phyloP scores from a whole-genome alignment of 2,888 invertebrate genomes.

The Brenthis daphne region DNA sequence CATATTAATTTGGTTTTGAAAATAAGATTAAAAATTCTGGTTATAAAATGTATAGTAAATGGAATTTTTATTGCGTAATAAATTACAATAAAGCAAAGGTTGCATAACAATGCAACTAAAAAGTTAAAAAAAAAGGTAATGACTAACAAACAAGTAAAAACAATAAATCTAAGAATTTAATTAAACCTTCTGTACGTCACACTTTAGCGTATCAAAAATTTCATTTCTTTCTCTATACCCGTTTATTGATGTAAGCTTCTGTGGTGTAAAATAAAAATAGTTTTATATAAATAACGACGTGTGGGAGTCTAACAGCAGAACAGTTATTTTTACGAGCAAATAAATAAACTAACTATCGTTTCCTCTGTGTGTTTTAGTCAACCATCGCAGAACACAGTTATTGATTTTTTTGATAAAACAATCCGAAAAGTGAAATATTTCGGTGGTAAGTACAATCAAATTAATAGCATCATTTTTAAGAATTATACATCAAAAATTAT shows the following conservation, averaged over 20 bases:
- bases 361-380: conserved; percentile 2
- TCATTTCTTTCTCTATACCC: not conserved
- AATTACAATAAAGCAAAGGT: no score
- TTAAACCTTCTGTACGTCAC: not conserved
- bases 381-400: not conserved
- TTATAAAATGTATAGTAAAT: no score
- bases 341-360: conserved; percentile 17
- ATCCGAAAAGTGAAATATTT: not conserved
- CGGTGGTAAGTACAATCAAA: not conserved
- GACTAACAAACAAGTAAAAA: no score
- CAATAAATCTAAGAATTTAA: no score
- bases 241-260: conserved; percentile 35
- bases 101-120: no score
- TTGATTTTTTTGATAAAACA: not conserved
- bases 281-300: conserved; percentile 16
- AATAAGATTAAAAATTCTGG: no score
- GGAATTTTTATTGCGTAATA: no score
- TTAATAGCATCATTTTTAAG: not conserved
- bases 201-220: not conserved
- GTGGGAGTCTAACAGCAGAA: conserved; percentile 13
- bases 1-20: no score
- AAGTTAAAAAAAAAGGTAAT: no score
- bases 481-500: not conserved
- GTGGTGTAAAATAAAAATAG: conserved; percentile 20
- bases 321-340: conserved; percentile 19